A percentile compares a stretch with the other conserved stretches of the same genome.
phyloP scores from a whole-genome alignment of 2,113 vertebrate species.

The Anas platyrhynchos region DNA sequence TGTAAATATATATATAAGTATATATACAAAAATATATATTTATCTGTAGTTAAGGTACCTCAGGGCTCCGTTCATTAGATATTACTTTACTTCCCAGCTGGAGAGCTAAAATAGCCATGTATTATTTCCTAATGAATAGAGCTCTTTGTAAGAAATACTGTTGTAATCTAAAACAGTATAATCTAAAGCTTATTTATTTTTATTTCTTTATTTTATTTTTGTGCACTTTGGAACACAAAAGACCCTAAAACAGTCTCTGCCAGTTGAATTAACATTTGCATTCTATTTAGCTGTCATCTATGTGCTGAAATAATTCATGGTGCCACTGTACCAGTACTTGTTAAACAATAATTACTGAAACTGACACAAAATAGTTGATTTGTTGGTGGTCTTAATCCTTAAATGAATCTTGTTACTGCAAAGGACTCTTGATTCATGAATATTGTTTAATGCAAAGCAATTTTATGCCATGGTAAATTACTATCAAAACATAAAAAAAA shows the following conservation, averaged over 20 bases:
- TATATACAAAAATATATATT: not conserved
- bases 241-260: not conserved
- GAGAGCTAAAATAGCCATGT: not conserved
- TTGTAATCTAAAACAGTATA: not conserved
- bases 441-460: conserved; percentile 56
- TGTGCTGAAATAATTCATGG: not conserved
- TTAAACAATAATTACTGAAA: conserved; percentile 60
- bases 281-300: conserved; percentile 26
- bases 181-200: not conserved
- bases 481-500: conserved; percentile 55
- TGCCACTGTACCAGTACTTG: conserved; percentile 14
- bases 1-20: not conserved
- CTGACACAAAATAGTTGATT: conserved; percentile 56
- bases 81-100: not conserved
- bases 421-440: conserved; percentile 59
- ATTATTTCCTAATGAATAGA: not conserved
- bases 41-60: not conserved
- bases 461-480: conserved; percentile 61
- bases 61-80: not conserved
- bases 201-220: not conserved
- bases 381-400: conserved; percentile 21
- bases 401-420: conserved; percentile 48
- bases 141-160: not conserved
- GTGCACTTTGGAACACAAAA: not conserved
- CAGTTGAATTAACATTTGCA: conserved; percentile 37